Evolutionary conservation across 37 sponge, comb jelly and placozoan species (phyloP), one percentile per base, ranked within the genome.

Genomic region (Cladorhizidae sp.): DNA sequence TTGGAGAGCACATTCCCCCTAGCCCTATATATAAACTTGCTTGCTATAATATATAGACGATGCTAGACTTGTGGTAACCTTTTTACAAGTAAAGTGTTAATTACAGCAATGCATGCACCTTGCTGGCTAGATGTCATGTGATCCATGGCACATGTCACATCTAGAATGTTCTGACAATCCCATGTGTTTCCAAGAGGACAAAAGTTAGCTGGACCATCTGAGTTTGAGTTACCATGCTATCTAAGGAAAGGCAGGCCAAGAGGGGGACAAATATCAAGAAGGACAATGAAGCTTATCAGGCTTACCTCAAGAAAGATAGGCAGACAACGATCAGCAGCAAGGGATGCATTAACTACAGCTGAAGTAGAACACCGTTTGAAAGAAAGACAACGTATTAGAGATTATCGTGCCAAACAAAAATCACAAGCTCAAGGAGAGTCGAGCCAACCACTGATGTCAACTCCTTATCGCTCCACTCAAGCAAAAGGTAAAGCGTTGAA

Each of bases 241-340:
- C n/a, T n/a, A n/a, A n/a, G n/a, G n/a, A n/a, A n/a, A n/a, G n/a
- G n/a, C n/a, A n/a, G n/a, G n/a, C n/a, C n/a, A n/a, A n/a, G n/a
- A n/a, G n/a, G n/a, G n/a, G n/a, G n/a, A n/a, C n/a, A n/a, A n/a
- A n/a, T n/a, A n/a, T n/a, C n/a, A n/a, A n/a, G n/a, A n/a, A n/a
- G n/a, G n/a, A 81, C 62, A 52, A 54, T n/a, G 82, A 81, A 39
- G 38, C 50, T 9, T 81, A 57, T 57, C 37, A 56, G 41, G 73
- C 82, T 35, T 57, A 56, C 20, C 73, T 71, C 26, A 12, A 81
- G n/a, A 81, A 81, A 41, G 74, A 81, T 28, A 72, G 63, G 37
- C 33, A 71, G 72, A 2, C 74, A 71, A 81, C 40, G 82, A 26
- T 57, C 61, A 68, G 57, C 55, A 38, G 21, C 40, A 31, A 81